Conservation (phyloP, 2,797 vertebrate genomes). For the Protonibea diacanthus region DNA sequence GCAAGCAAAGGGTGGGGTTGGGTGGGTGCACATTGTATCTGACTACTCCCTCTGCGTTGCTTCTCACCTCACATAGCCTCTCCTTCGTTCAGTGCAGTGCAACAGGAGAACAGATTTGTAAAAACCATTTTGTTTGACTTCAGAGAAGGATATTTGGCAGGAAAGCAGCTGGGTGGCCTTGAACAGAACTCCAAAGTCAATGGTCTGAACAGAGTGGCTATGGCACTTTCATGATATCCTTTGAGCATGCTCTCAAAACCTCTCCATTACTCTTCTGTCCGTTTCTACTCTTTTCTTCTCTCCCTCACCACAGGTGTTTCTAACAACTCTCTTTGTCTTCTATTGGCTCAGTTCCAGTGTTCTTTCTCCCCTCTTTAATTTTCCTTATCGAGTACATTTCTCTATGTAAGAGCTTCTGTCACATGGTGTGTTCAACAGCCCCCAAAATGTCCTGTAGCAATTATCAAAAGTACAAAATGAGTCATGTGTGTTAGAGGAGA, state of each 20-base stretch:
- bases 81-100: constrained; percentile 47
- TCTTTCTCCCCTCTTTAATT: constrained; percentile 24
- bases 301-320: constrained; percentile 64
- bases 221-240: constrained; percentile 75
- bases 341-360: constrained; percentile 42
- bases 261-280: constrained; percentile 63
- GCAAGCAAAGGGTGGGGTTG: constrained; percentile 21
- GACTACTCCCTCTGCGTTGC: constrained; percentile 19
- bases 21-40: constrained; percentile 15
- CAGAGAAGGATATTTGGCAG: constrained; percentile 79
- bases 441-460: constrained; percentile 41
- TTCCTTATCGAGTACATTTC: constrained; percentile 51
- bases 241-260: constrained; percentile 60
- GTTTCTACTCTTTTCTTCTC: constrained; percentile 29
- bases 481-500: constrained; percentile 25
- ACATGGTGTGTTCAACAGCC: constrained; percentile 36
- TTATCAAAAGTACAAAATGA: constrained; percentile 58
- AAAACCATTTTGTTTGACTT: constrained; percentile 76
- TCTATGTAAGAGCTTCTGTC: constrained; percentile 41
- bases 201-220: constrained; percentile 66
- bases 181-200: constrained; percentile 84
- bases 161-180: constrained; percentile 77
- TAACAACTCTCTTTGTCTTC: constrained; percentile 61
- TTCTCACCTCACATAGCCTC: constrained; percentile 58
- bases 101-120: constrained; percentile 76